Base-by-base conservation (phyloP, 2,888 invertebrate species). In the Brachypterus glaber region DNA sequence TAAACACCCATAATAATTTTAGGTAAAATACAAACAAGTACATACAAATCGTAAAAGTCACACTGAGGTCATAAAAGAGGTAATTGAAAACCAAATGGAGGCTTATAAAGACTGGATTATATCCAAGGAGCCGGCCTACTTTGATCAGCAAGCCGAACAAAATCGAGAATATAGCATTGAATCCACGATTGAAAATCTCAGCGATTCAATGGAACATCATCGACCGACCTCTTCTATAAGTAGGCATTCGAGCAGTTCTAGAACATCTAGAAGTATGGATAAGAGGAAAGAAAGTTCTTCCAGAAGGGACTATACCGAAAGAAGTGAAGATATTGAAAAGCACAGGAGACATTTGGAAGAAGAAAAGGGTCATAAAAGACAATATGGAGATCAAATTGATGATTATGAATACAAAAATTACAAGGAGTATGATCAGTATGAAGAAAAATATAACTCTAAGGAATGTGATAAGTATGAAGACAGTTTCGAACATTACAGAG, bases 1-100 rank as follows among this genome's bases (percentile, higher is more conserved):
- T n/a, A n/a, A n/a, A n/a, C n/a, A n/a, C n/a, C n/a, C n/a, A n/a
- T n/a, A n/a, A n/a, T n/a, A n/a, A n/a, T n/a, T n/a, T n/a, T n/a
- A n/a, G n/a, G 58, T 71, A 31, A 73, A 74, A 59, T 75, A 78
- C 58, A 64, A 60, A 52, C 60, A 65, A 25, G 73, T 73, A 17
- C 70, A 75, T 34, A 70, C 72, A 33, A 73, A 71, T 49, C 68
- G 68, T 49, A 54, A 54, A 44, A 74, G 71, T 58, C 72, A 77
- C 53, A 74, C 71, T 0, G 71, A 76, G 55, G 69, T 74, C 7
- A 62, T 77, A 26, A 63, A 73, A 2, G 76, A 73, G 50, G 69
- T 78, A 25, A 76, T 79, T 46, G 65, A 59, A 55, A 74, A 70
- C 51, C 82, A 68, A 50, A 67, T 66, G 66, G 60, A 60, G 17